phyloP scores from a whole-genome alignment of 2,888 invertebrate species.

The Tholera decimalis region DNA sequence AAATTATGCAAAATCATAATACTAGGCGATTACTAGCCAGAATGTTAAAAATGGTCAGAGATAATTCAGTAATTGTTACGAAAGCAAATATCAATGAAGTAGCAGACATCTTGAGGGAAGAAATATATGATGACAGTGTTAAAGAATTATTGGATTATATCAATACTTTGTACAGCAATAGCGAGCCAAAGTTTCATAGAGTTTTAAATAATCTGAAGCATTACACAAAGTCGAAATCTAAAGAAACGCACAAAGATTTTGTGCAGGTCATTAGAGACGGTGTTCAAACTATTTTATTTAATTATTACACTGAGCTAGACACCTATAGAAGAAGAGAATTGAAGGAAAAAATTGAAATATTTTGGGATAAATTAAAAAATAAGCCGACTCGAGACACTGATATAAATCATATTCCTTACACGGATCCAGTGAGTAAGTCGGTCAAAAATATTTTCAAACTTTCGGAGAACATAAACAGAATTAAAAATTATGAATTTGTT shows the following conservation, averaged over 20 bases:
- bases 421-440: not conserved
- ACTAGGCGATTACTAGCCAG: conserved; percentile 63
- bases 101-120: conserved; percentile 42
- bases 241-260: conserved; percentile 61
- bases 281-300: conserved; percentile 69
- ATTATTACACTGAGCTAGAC: conserved; percentile 72
- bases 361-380: conserved; percentile 19
- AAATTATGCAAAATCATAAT: conserved; percentile 63
- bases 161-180: conserved; percentile 70
- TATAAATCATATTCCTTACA: not conserved
- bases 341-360: conserved; percentile 53
- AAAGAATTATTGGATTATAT: conserved; percentile 66
- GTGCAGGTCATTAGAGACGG: conserved; percentile 64
- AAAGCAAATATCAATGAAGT: conserved; percentile 60
- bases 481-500: not conserved
- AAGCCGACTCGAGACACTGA: not conserved
- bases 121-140: conserved; percentile 45
- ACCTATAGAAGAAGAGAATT: conserved; percentile 63
- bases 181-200: conserved; percentile 57
- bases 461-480: not conserved
- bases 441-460: too few species aligned
- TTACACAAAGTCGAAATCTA: conserved; percentile 61
- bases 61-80: conserved; percentile 53
- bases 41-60: conserved; percentile 63
- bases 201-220: conserved; percentile 67